Evolutionary conservation across 2,113 vertebrate genomes (phyloP).

Genomic region (Perca fluviatilis): DNA sequence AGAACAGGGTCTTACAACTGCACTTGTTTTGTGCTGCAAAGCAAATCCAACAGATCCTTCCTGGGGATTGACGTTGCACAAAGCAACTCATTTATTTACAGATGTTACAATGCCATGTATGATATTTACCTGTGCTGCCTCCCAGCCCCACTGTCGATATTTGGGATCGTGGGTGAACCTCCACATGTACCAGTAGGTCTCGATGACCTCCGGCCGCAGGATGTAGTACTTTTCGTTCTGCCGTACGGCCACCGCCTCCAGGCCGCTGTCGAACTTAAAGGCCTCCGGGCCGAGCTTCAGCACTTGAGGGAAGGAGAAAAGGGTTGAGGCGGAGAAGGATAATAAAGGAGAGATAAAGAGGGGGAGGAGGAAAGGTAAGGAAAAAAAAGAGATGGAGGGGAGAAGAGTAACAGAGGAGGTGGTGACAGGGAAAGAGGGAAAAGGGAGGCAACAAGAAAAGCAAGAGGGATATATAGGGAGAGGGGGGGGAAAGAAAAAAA

Average conservation of each 20-base stretch:
- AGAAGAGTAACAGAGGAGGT: neutral
- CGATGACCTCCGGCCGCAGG: slow-evolving; percentile 96
- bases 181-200: slow-evolving; percentile 99
- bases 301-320: slow-evolving; percentile 76
- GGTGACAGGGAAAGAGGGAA: no score
- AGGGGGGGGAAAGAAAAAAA: neutral
- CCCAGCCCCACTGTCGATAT: slow-evolving; percentile 98
- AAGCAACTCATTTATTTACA: neutral
- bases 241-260: slow-evolving; percentile 95
- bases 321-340: neutral
- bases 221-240: slow-evolving; percentile 99
- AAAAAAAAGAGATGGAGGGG: neutral
- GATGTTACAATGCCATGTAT: neutral
- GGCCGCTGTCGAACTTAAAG: slow-evolving; percentile 97
- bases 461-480: neutral
- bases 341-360: no score
- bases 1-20: neutral
- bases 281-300: slow-evolving; percentile 97
- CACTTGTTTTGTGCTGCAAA: neutral
- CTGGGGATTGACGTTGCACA: neutral
- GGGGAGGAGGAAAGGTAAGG: neutral
- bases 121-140: slow-evolving; percentile 91
- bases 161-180: slow-evolving; percentile 98
- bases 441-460: no score
- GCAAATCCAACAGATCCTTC: neutral